Evolutionary conservation across 2,113 vertebrate species (phyloP).

Genomic region (Eurypyga helias): DNA sequence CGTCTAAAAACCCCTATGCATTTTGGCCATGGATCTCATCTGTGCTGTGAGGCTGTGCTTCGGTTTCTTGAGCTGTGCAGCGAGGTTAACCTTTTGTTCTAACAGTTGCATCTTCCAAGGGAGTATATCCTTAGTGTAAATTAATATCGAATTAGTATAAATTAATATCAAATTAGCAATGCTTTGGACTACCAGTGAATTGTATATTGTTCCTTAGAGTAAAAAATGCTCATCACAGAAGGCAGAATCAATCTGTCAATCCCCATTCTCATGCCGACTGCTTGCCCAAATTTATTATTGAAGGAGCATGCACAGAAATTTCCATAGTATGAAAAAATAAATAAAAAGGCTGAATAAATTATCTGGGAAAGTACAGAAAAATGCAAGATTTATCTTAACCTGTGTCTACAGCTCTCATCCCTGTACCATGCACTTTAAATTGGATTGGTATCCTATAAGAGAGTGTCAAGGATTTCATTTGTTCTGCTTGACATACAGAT

Average conservation of each 20-base stretch:
- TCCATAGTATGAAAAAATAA: conserved; percentile 15
- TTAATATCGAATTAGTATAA: conserved; percentile 8
- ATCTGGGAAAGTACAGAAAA: not conserved
- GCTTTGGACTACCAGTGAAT: not conserved
- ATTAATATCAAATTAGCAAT: conserved; percentile 7
- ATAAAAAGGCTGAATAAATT: conserved; percentile 53
- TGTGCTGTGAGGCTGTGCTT: not conserved
- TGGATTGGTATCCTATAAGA: conserved; percentile 63
- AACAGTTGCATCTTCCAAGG: not conserved
- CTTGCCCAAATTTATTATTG: not conserved
- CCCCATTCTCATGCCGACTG: not conserved
- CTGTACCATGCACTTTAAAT: conserved; percentile 56
- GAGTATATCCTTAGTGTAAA: not conserved
- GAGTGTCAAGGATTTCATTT: conserved; percentile 65
- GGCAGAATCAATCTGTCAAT: not conserved
- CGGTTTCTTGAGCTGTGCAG: not conserved
- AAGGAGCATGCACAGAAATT: not conserved
- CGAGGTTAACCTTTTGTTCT: not conserved
- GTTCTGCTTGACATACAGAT: conserved; percentile 67
- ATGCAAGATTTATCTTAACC: conserved; percentile 52
- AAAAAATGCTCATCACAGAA: not conserved
- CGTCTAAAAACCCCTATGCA: not conserved
- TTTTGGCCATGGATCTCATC: not conserved
- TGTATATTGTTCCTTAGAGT: not conserved
- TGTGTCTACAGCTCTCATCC: conserved; percentile 6